A percentile compares a stretch with the other conserved stretches of the same genome.
phyloP scores from a whole-genome alignment of 2,113 vertebrate species.

The Ceuthmochares aereus region DNA sequence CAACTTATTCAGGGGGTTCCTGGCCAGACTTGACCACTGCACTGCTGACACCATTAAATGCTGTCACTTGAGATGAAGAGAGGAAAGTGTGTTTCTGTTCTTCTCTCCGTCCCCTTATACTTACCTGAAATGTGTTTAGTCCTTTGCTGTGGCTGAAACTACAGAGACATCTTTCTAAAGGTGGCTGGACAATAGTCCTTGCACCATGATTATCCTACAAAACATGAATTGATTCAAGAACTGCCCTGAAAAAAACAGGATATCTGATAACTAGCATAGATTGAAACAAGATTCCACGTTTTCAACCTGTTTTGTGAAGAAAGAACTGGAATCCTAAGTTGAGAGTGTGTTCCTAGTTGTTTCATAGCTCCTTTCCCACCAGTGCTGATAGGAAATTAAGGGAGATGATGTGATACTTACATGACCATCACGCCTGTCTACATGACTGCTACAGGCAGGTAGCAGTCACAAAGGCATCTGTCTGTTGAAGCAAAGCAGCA shows the following conservation, averaged over 20 bases:
- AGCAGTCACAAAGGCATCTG: not conserved
- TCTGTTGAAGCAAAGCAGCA: not conserved
- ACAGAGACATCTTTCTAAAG: not conserved
- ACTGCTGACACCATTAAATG: not conserved
- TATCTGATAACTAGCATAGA: not conserved
- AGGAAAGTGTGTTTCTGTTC: not conserved
- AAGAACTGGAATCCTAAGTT: not conserved
- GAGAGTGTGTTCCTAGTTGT: not conserved
- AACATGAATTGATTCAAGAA: not conserved
- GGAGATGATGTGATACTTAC: not conserved
- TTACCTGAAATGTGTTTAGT: not conserved
- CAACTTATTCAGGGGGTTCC: accelerated
- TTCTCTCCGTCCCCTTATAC: not conserved
- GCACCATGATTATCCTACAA: not conserved
- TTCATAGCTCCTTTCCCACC: not conserved
- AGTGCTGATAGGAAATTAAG: not conserved
- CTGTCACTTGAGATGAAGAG: not conserved
- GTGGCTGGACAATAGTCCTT: not conserved
- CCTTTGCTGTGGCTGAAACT: not conserved
- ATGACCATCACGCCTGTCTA: not conserved
- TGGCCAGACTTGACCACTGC: not conserved
- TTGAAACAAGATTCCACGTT: not conserved
- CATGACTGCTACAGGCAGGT: not conserved
- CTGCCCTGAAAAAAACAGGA: not conserved
- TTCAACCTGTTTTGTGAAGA: not conserved